Conservation (phyloP, 2,113 vertebrate species). For the Triplophysa tibetana region DNA sequence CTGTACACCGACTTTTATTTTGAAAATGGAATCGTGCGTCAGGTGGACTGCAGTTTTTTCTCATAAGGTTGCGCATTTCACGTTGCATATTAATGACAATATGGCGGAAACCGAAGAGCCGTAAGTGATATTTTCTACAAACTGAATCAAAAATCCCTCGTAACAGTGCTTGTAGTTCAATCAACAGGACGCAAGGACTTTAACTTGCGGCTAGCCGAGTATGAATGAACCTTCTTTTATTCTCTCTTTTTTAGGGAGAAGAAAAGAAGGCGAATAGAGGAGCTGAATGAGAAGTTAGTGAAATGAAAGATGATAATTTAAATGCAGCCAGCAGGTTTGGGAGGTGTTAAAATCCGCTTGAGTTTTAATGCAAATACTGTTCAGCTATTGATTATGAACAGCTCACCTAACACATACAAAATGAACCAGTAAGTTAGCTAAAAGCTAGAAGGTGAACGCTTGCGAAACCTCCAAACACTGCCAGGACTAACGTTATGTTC, state of each 20-base stretch:
- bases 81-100: conserved; percentile 50
- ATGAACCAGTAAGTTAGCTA: not conserved
- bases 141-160: conserved; percentile 54
- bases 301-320: conserved; percentile 67
- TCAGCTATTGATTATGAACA: not conserved
- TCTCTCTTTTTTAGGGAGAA: conserved; percentile 95
- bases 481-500: not conserved
- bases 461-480: conserved; percentile 2
- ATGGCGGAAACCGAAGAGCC: conserved; percentile 91
- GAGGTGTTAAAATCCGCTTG: conserved; percentile 46
- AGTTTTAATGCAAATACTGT: not conserved
- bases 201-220: conserved; percentile 52
- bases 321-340: conserved; percentile 68
- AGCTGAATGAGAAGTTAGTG: conserved; percentile 95
- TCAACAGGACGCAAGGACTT: conserved; percentile 51
- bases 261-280: conserved; percentile 97
- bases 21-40: not conserved
- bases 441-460: not conserved
- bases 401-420: not conserved
- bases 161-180: conserved; percentile 61
- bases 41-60: not conserved
- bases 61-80: conserved; percentile 14
- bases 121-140: conserved; percentile 79
- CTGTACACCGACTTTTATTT: conserved; percentile 17
- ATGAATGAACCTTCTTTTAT: conserved; percentile 91